Evolutionary conservation across 2,113 vertebrate species (phyloP).

Genomic region (Zeus faber): DNA sequence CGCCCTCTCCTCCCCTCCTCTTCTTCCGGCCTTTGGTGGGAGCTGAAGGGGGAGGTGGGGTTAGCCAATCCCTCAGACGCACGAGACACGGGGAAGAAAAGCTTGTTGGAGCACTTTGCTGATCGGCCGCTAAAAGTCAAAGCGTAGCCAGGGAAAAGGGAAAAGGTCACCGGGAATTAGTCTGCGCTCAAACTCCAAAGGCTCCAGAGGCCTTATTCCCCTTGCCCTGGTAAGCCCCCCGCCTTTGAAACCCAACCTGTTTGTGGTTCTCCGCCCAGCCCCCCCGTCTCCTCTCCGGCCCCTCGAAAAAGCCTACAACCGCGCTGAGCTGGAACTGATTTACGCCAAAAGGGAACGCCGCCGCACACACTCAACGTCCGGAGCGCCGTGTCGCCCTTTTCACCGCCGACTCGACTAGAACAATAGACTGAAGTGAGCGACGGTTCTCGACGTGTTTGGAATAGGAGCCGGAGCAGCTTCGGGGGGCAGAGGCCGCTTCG

Average conservation of each 20-base stretch:
- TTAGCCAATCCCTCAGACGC: slow-evolving; percentile 78
- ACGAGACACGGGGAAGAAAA: slow-evolving; percentile 78
- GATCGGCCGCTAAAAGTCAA: slow-evolving; percentile 81
- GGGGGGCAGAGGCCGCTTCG: slow-evolving; percentile 34
- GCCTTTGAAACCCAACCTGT: slow-evolving; percentile 77
- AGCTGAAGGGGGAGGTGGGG: slow-evolving; percentile 68
- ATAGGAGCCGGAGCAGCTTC: slow-evolving; percentile 51
- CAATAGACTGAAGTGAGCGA: slow-evolving; percentile 69
- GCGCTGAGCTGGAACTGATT: slow-evolving; percentile 74
- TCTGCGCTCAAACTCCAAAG: slow-evolving; percentile 72
- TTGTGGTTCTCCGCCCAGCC: slow-evolving; percentile 71
- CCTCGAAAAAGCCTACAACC: slow-evolving; percentile 65
- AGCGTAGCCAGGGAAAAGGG: slow-evolving; percentile 75
- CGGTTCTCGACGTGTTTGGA: slow-evolving; percentile 49
- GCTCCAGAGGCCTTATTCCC: slow-evolving; percentile 77
- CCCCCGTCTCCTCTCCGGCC: too few species aligned
- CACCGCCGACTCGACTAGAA: slow-evolving; percentile 65
- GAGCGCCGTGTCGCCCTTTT: slow-evolving; percentile 30
- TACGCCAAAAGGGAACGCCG: slow-evolving; percentile 61
- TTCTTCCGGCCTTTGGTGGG: slow-evolving; percentile 28
- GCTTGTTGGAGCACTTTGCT: slow-evolving; percentile 78
- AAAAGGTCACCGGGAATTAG: slow-evolving; percentile 80
- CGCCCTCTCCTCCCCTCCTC: slow-evolving; percentile 25
- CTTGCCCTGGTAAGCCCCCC: slow-evolving; percentile 71
- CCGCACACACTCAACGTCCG: slow-evolving; percentile 18